Evolutionary conservation across 92 coral and sea anemone species (phyloP).

Genomic region (Parazoanthus darwini): DNA sequence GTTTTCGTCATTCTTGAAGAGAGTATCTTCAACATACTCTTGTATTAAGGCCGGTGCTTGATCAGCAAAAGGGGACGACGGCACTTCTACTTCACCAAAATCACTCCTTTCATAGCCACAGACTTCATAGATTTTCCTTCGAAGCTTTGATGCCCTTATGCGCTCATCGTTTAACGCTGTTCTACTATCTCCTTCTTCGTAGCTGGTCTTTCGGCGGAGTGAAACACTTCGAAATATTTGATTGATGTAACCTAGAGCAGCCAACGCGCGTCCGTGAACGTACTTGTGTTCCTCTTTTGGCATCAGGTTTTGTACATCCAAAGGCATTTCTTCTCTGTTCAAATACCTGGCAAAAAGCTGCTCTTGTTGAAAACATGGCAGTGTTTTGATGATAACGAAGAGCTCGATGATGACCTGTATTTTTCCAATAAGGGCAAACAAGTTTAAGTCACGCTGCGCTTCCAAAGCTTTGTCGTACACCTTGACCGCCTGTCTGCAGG

Average conservation of each 20-base stretch:
- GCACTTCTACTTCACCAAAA: constrained; percentile 12
- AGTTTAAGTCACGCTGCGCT: constrained; percentile 16
- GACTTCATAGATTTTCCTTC: constrained; percentile 52
- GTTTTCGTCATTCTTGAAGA: constrained; percentile 51
- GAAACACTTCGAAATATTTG: constrained; percentile 52
- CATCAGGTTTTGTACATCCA: constrained; percentile 42
- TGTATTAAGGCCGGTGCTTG: constrained; percentile 38
- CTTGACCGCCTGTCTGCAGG: constrained; percentile 41
- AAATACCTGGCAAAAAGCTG: constrained; percentile 36
- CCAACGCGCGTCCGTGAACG: constrained; percentile 25
- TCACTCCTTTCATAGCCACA: constrained; percentile 52
- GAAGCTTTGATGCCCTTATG: constrained; percentile 57
- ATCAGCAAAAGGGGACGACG: constrained; percentile 3
- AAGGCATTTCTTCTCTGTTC: constrained; percentile 37
- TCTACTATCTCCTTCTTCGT: constrained; percentile 42
- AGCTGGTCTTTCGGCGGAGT: constrained; percentile 53
- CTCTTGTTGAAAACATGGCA: constrained; percentile 46
- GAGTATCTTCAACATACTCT: constrained; percentile 55
- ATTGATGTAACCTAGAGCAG: constrained; percentile 45
- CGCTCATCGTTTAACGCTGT: constrained; percentile 46
- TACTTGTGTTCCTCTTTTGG: constrained; percentile 43
- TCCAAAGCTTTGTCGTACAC: constrained; percentile 58
- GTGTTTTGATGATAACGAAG: constrained; percentile 52
- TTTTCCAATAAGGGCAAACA: constrained; percentile 65
- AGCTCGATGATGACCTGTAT: constrained; percentile 59